Evolutionary conservation across 2,888 invertebrate species (phyloP), one percentile per base, ranked within the genome.

Genomic region (Synergus japonicus): DNA sequence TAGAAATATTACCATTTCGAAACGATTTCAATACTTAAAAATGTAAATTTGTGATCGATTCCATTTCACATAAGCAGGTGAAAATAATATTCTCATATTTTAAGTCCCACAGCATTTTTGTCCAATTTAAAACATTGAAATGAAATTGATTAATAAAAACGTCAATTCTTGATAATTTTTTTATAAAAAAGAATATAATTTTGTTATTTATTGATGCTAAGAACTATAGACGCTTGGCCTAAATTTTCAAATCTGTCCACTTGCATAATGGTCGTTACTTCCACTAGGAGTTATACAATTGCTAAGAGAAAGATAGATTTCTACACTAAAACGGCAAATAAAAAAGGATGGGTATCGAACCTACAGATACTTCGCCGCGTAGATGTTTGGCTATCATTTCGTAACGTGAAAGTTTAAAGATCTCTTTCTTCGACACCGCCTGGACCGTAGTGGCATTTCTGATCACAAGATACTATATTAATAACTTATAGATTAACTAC

Each of bases 361-460:
- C 80, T 76, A 78, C 80, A 76, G 80, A 66, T 77, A 77, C 69
- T 29, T 29, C 29, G 29, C 77, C 78, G 77, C 77, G 49, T 83
- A 82, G 84, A 85, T 86, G 86, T 86, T 87, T 86, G 86, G 83
- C 84, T 87, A 86, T 86, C 84, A 85, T 88, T 87, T 86, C 87
- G 87, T 85, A 88, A 88, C 83, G 87, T 86, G 88, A 88, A 88
- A 88, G 88, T 88, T 86, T 83, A 83, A 86, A 87, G 83, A 86
- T 83, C 83, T 85, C 78, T 84, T 77, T 78, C 77, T 77, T 69
- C 29, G 49, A 69, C 44, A 44, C 10, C 44, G 12, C 44, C 67
- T 44, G 67, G 43, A 67, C 67, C 67, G 44, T 44, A 22, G 44
- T 44, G 49, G 49, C 69, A 69, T 69, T 46, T 49, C 69, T 29